These are phyloP conservation scores for Potamilus streckersoni DNA, from an alignment of 1,140 invertebrate species.

Conservation along the genomic window DNA sequence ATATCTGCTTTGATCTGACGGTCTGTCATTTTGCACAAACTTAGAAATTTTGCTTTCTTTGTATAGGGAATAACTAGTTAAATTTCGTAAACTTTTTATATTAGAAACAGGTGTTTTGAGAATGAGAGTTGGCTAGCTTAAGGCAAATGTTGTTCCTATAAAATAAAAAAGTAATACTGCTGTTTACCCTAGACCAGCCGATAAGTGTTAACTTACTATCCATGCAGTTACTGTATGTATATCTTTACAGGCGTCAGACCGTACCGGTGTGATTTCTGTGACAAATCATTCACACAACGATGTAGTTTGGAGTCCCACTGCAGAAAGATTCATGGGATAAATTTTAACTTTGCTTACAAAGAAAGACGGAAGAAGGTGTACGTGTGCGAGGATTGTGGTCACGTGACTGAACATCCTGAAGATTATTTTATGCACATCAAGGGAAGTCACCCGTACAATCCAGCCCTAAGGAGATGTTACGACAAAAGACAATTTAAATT, in stretches of 20 bases:
- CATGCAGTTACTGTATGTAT: neutral
- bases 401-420: constrained; percentile 96
- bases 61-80: too few relatives aligned
- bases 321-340: constrained; percentile 96
- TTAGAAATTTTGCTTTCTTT: too few relatives aligned
- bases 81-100: too few relatives aligned
- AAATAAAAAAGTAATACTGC: neutral
- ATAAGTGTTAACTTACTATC: neutral
- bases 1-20: too few relatives aligned
- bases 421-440: constrained; percentile 95
- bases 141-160: too few relatives aligned
- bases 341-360: constrained; percentile 98
- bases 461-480: constrained; percentile 95
- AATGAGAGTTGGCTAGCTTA: too few relatives aligned
- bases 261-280: constrained; percentile 97
- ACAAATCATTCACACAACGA: constrained; percentile 99
- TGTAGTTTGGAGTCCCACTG: constrained; percentile 99
- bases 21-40: too few relatives aligned
- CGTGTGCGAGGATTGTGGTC: constrained; percentile 99
- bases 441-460: constrained; percentile 95
- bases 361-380: constrained; percentile 94
- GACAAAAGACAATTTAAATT: constrained; percentile 99
- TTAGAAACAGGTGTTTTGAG: too few relatives aligned
- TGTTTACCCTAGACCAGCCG: neutral
- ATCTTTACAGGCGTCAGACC: constrained; percentile 86